Percentiles rank a stretch among this genome's conserved stretches.
Evolutionary conservation across 37 sponge, comb jelly and placozoan genomes (phyloP).

Genomic region (Axinella damicornis): DNA sequence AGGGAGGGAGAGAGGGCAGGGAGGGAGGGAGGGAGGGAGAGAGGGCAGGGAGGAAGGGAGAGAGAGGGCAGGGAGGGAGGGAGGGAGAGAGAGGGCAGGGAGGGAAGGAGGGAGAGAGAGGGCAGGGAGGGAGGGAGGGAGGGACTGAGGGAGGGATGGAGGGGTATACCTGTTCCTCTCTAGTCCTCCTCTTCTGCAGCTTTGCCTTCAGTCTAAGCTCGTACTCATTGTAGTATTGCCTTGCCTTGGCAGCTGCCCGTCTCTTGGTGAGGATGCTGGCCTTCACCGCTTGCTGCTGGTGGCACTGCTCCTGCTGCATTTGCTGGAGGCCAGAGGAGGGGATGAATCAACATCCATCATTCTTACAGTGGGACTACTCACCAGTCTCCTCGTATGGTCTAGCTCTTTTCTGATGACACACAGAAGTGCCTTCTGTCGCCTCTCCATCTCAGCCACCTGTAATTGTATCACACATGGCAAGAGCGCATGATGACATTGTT

Average conservation of each 20-base stretch:
- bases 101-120: no score
- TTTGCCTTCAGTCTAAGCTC: slow-evolving; percentile 67
- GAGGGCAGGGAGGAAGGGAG: no score
- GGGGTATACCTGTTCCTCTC: slow-evolving; percentile 62
- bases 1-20: no score
- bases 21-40: no score
- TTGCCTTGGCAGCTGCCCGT: slow-evolving; percentile 47
- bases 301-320: slow-evolving; percentile 9
- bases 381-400: slow-evolving; percentile 62
- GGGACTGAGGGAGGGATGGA: no score
- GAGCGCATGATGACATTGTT: no score
- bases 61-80: no score
- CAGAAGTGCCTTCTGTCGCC: slow-evolving; percentile 52
- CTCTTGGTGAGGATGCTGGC: not conserved
- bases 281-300: slow-evolving; percentile 22
- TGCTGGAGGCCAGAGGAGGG: slow-evolving; percentile 17
- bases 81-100: no score
- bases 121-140: no score
- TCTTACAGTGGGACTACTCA: not conserved
- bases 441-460: slow-evolving; percentile 51
- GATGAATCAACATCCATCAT: no score
- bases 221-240: slow-evolving; percentile 75
- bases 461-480: no score
- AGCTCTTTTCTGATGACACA: slow-evolving; percentile 68
- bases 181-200: slow-evolving; percentile 67